Base-by-base conservation (phyloP, 2,113 vertebrate genomes). In the Brevimyrus niger region DNA sequence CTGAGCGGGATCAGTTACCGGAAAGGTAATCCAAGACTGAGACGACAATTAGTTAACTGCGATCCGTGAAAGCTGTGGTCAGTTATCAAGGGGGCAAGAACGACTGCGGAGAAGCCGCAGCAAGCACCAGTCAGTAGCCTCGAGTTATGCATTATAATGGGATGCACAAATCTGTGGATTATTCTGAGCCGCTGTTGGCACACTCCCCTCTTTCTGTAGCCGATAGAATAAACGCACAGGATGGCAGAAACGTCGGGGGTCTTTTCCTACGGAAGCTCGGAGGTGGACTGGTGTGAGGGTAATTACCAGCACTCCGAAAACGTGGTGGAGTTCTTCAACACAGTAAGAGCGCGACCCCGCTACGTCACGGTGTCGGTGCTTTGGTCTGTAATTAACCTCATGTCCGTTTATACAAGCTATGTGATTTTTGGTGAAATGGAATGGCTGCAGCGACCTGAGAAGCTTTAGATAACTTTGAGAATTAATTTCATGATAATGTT, bases 271-370 rank as follows among this genome's bases (percentile, higher is more conserved):
- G 95, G 97, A 92, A 99, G 98, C 8, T 97, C 98, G 0, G 97
- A 98, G 23, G 92, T 99, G n/a, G 98, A 99, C 93, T 99, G 98
- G 97, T 99, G 98, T 0, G 98, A 99, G 91, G 93, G 93, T 91
- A 99, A 99, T 94, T 99, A 98, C 50, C 96, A 87, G 92, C 93
- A 95, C 92, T 99, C 97, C 0, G 91, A 95, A 0, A 90, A 97
- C 82, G 96, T 99, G 0, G 98, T 97, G 0, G 98, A 99, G 93
- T 98, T 96, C 94, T 99, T 97, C 92, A 99, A 99, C 94, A 99
- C 97, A n/a, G 98, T 99, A 93, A 96, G 91, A 35, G 13, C 1
- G 46, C 84, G 3, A 17, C 1, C 4, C 11, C 8, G 10, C 35
- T 23, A 42, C 42, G 19, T 88, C 27, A 17, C 0, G 38, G 21